phyloP scores from a whole-genome alignment of 2,797 vertebrate species.

The Oreochromis mossambicus region DNA sequence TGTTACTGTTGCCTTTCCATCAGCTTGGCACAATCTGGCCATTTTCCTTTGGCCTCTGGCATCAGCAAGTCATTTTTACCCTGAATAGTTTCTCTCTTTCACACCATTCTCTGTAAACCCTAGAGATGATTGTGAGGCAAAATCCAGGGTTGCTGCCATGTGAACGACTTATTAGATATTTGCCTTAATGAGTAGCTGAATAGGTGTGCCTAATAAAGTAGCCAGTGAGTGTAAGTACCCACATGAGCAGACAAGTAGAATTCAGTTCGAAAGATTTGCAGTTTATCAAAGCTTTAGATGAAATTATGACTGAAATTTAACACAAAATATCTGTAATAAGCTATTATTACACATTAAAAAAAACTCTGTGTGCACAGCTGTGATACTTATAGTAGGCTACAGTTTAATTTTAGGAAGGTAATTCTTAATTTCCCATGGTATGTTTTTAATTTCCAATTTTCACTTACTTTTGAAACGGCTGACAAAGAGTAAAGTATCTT shows the following conservation, averaged over 20 bases:
- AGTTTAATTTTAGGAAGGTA: neutral
- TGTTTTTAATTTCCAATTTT: neutral
- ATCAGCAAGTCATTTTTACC: neutral
- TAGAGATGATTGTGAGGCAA: neutral
- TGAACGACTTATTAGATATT: neutral
- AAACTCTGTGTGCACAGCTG: neutral
- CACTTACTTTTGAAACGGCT: neutral
- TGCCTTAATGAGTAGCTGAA: neutral
- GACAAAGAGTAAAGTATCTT: neutral
- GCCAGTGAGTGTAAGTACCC: neutral
- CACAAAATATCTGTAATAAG: neutral
- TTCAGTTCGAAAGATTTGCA: neutral
- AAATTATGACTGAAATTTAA: neutral
- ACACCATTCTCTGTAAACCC: neutral
- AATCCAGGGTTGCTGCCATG: neutral
- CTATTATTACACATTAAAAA: neutral
- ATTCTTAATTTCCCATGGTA: neutral
- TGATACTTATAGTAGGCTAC: neutral
- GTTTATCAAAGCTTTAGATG: neutral
- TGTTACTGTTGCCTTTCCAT: neutral
- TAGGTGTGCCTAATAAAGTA: neutral
- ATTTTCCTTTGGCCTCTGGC: neutral
- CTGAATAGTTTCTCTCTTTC: fast-evolving
- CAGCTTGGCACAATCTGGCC: neutral
- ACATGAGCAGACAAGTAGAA: neutral